Conservation (phyloP, 2,113 vertebrate genomes). For the Cinclus mexicanus region DNA sequence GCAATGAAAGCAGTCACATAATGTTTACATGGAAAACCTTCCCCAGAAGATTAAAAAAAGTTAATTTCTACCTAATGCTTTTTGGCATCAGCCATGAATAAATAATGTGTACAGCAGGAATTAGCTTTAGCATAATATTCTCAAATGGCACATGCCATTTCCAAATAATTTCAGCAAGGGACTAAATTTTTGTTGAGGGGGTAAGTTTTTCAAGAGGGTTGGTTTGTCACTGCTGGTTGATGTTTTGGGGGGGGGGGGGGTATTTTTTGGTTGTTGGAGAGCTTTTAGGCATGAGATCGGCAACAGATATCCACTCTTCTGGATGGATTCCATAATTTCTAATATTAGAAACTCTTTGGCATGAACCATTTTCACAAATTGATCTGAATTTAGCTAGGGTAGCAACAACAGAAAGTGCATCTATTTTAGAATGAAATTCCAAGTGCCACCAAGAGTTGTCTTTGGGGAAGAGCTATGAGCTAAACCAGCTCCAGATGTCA, state of each 20-base stretch:
- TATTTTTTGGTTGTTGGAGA: not conserved
- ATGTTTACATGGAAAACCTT: not conserved
- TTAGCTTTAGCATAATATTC: not conserved
- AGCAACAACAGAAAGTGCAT: not conserved
- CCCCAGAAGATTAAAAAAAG: not conserved
- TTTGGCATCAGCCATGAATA: not conserved
- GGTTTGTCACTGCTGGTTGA: not conserved
- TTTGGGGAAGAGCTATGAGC: not conserved
- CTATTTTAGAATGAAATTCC: not conserved
- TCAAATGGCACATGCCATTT: not conserved
- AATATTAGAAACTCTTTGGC: not conserved
- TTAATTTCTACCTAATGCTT: not conserved
- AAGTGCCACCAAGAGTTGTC: not conserved
- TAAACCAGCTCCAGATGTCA: not conserved
- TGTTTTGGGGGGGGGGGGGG: accelerated
- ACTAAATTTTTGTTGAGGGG: not conserved
- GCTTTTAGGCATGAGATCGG: not conserved
- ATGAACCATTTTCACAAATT: not conserved
- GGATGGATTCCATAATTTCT: not conserved
- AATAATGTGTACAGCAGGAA: not conserved
- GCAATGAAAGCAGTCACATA: not conserved
- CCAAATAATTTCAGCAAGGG: not conserved
- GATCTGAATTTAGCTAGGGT: not conserved
- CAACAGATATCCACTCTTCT: not conserved
- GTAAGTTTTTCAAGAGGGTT: not conserved